These are phyloP conservation scores for Rhinogobio ventralis DNA, from an alignment of 2,797 vertebrate genomes.

Conservation along the genomic window DNA sequence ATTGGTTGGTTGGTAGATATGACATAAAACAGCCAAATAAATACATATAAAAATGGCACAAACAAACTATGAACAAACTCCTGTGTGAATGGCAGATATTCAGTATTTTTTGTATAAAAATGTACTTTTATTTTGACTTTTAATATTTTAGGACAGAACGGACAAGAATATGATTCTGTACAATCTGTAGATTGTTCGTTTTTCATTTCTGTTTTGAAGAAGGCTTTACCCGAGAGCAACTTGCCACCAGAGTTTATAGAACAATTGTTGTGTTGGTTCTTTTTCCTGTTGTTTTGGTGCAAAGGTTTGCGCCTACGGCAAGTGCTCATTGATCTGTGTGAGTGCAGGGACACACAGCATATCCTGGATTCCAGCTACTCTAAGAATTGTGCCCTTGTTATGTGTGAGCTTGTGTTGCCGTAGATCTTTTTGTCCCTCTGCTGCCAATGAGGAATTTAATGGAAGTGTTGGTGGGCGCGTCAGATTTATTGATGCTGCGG, in stretches of 20 bases:
- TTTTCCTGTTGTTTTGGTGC: conserved; percentile 57
- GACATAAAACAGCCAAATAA: not conserved
- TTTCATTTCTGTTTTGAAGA: conserved; percentile 32
- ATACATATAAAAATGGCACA: not conserved
- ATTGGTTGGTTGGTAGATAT: not conserved
- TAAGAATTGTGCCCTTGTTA: conserved; percentile 55
- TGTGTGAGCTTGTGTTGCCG: conserved; percentile 41
- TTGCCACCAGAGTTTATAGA: conserved; percentile 67
- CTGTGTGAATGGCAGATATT: not conserved
- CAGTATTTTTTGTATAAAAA: too few relatives aligned
- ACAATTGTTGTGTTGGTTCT: conserved; percentile 64
- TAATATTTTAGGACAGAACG: not conserved
- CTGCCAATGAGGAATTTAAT: conserved; percentile 52
- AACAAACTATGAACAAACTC: not conserved
- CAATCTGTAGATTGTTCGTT: conserved; percentile 20
- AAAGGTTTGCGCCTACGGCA: conserved; percentile 73
- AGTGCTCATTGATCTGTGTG: conserved; percentile 71
- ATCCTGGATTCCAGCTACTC: conserved; percentile 54
- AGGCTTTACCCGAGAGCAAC: conserved; percentile 18
- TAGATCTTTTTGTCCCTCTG: conserved; percentile 18
- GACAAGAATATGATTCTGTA: conserved; percentile 1
- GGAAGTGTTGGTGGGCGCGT: conserved; percentile 50
- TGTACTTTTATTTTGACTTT: not conserved
- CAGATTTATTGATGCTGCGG: conserved; percentile 59
- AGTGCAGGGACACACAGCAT: conserved; percentile 57